Conservation (phyloP, 92 coral and sea anemone species). For the Epizoanthus fatuus region DNA sequence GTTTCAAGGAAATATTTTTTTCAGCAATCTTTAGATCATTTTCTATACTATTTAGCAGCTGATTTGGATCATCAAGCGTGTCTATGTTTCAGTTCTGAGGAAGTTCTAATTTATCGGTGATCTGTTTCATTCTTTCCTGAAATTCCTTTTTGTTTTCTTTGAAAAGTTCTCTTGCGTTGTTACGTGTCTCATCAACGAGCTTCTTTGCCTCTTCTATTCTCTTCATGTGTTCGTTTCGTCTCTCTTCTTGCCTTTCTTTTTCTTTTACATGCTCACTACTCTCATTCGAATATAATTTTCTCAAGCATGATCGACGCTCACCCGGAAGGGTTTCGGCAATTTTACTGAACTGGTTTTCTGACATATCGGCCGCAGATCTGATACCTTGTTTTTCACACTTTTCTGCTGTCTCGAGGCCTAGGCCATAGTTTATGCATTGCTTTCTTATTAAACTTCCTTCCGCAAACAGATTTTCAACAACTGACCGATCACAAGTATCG, state of each 20-base stretch:
- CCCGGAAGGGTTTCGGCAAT: neutral
- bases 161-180: neutral
- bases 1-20: slow-evolving; percentile 10
- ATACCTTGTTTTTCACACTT: slow-evolving; percentile 4
- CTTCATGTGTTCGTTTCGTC: neutral
- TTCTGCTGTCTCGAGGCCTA: slow-evolving; percentile 9
- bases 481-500: neutral
- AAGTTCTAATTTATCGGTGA: slow-evolving; percentile 1
- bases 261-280: neutral
- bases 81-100: neutral
- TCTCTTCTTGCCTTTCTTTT: neutral
- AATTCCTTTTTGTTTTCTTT: neutral
- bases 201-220: neutral
- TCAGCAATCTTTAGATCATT: slow-evolving; percentile 2
- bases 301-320: neutral
- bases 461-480: slow-evolving; percentile 1
- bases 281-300: slow-evolving; percentile 7
- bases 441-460: slow-evolving; percentile 19
- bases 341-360: neutral
- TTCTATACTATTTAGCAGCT: slow-evolving; percentile 9
- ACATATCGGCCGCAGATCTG: neutral
- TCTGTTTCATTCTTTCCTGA: neutral
- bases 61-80: slow-evolving; percentile 1
- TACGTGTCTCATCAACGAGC: slow-evolving; percentile 12
- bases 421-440: slow-evolving; percentile 15